Base-by-base conservation (phyloP, 2,113 vertebrate genomes). In the Barnardius zonarius region DNA sequence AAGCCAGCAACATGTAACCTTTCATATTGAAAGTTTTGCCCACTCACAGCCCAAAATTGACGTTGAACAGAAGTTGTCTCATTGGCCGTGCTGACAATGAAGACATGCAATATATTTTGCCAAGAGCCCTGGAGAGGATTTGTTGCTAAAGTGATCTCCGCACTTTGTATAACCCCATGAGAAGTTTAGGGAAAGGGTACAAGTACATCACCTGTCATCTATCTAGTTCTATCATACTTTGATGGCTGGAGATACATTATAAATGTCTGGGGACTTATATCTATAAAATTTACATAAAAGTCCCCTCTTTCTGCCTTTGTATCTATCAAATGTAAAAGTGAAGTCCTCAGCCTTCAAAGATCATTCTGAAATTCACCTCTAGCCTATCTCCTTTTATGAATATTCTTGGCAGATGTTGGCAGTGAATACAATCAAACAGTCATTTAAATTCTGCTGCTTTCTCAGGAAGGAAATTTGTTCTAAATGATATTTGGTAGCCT, bases 361-460 rank as follows among this genome's bases (percentile, higher is more conserved):
- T 90, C 49, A 51, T 77, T 24, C 59, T 80, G 79, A 90, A 91
- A 93, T 59, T 67, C 59, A 70, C 79, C 68, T 90, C 75, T 46
- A 88, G n/a, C 67, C 67, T 77, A 23, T 22, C 63, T 73, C 13
- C 14, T 90, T 80, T 76, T 51, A 92, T 39, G 69, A 91, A 80
- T 46, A 70, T 80, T 94, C 78, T 76, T 94, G 67, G 70, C 85
- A 94, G 72, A 80, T 70, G 27, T 30, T 88, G 59, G 63, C 75
- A 80, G 77, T 88, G 68, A 94, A 90, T 86, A 73, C 44, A 83
- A 70, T 93, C 84, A 92, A 90, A 27, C 27, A 88, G 82, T 63
- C 24, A 9, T 92, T 92, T 94, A 93, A 95, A 91, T 94, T 92
- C 87, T 90, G 20, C 37, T 92, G 30, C 92, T 92, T 83, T 86